Base-by-base conservation (phyloP, 30 jellyfish, hydroid and myxozoan species). In the Hydra vulgaris region DNA sequence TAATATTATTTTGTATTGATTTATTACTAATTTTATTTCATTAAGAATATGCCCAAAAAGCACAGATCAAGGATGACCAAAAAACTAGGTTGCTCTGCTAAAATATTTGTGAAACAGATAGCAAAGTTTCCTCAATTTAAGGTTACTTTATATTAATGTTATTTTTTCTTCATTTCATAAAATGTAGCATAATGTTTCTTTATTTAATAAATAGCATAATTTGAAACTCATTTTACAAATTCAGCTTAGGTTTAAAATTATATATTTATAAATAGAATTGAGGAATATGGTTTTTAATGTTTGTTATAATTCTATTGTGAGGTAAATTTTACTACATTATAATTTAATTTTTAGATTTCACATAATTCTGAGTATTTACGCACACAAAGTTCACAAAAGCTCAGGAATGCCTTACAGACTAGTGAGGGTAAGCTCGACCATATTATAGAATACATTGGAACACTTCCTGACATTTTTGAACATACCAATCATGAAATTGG, bases 1-100 rank as follows among this genome's bases (percentile, higher is more conserved):
- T 40, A 12, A 40, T 40, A 12, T 40, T 40, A 40, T 5, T 40
- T 40, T 40, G 61, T 5, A 3, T 40, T 40, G 61, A 40, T 40
- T 3, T 3, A 3, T 40, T 3, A 12, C 8, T 40, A 40, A 40
- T 40, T 40, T 40, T 3, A 40, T 40, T 12, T 40, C 12, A 3
- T 3, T 40, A 40, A 40, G 61, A 5, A 3, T 68, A 18, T 18
- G n/a, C 84, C 87, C 0, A 80, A 80, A 70, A 69, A 69, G 26
- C 87, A 80, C 70, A 82, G 87, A 23, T 80, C 87, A 70, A 27
- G 81, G 19, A 67, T 80, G 84, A 70, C 83, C 27, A 80, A 80
- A 52, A 80, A 80, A n/a, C 87, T 56, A 66, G 87, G 87, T 61
- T 80, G 87, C 54, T 70, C 87, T 80, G 87, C 87, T 23, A 80